These are phyloP conservation scores for Ophonus ardosiacus DNA, from an alignment of 2,888 invertebrate species.

Conservation along the genomic window DNA sequence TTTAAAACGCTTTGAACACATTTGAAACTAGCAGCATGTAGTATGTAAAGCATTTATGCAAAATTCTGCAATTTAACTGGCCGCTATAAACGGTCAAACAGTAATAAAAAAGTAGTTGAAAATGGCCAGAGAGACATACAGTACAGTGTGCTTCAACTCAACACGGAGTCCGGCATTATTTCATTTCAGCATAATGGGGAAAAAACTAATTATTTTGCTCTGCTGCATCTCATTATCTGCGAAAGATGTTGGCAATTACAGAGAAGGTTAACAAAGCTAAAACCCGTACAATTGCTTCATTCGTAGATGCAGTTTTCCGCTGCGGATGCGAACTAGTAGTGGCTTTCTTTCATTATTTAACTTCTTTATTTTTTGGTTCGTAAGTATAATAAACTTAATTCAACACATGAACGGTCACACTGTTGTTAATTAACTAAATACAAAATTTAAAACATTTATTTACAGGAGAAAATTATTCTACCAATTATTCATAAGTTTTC, in stretches of 20 bases:
- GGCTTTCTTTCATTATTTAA: not conserved
- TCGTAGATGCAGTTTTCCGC: not conserved
- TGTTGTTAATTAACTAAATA: too few species aligned
- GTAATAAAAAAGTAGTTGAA: slow-evolving; percentile 23
- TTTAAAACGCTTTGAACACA: not conserved
- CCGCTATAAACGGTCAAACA: slow-evolving; percentile 17
- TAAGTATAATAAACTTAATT: not conserved
- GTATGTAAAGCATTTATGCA: slow-evolving; percentile 23
- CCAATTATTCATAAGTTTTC: too few species aligned
- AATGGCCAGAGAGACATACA: not conserved
- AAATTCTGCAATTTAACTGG: slow-evolving; percentile 21
- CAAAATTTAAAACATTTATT: too few species aligned
- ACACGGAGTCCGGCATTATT: not conserved
- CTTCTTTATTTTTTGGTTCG: not conserved
- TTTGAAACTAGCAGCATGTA: not conserved
- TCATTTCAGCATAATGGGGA: slow-evolving; percentile 35
- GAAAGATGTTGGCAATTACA: slow-evolving; percentile 1
- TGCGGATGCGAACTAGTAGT: not conserved
- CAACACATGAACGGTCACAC: not conserved
- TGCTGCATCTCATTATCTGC: slow-evolving; percentile 32
- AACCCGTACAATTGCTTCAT: slow-evolving; percentile 6
- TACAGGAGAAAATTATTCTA: too few species aligned
- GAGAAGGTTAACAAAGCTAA: not conserved
- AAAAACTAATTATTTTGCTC: slow-evolving; percentile 40
- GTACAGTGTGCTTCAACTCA: not conserved